Base-by-base conservation (phyloP, 2,888 invertebrate species). In the Caenorhabditis sp. region DNA sequence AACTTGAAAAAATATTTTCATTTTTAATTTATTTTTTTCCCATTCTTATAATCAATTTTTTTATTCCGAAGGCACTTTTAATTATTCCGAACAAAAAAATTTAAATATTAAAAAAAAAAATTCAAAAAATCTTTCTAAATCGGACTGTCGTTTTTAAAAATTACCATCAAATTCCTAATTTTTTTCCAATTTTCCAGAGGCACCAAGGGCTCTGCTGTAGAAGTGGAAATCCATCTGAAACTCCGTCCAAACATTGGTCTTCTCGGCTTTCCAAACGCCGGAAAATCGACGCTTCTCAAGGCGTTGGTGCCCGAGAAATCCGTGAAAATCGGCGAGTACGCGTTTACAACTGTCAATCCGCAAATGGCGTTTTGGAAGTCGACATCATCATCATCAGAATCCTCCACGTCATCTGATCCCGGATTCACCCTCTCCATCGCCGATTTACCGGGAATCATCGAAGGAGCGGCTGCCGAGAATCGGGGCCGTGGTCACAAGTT, bases 221-320 rank as follows among this genome's bases (percentile, higher is more conserved):
- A 77, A 8, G 61, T 90, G 9, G 82, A 82, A 24, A 24, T 91
- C 13, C 90, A 90, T 69, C 51, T 90, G 15, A 90, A 90, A 77
- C 80, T 90, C 22, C 82, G 86, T 0, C 88, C 90, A 11, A 90
- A 90, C 67, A 71, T 90, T 32, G 90, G 90, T 8, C 70, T 90
- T 4, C 83, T 90, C 15, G 90, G 90, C 2, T 89, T 90, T 32
- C 90, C 90, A 24, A 90, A 90, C 72, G 90, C 90, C 44, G 90
- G 90, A 15, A 90, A 90, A 80, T 90, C 90, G 5, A 90, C 90
- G 0, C 82, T 90, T 18, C 53, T 90, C 60, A 86, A 89, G 61
- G 89, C 90, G 0, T 77, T 90, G 11, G 85, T 89, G 1, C 90
- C 90, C 2, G 83, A 84, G 55, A 86, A 87, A 67, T 84, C 80